phyloP scores from a whole-genome alignment of 2,888 invertebrate species.

The Agriopis leucophaearia region DNA sequence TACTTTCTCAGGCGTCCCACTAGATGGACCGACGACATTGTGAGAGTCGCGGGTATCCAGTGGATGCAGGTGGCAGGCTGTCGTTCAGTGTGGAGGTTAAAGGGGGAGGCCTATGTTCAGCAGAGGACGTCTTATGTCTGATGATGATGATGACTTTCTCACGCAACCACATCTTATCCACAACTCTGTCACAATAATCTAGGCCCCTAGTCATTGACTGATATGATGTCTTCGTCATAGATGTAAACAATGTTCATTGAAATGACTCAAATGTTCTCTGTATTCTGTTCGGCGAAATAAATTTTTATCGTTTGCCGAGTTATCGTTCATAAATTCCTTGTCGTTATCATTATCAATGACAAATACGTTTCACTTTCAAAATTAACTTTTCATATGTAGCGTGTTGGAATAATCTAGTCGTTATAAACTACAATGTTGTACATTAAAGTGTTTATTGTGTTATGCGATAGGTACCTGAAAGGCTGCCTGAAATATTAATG shows the following conservation, averaged over 20 bases:
- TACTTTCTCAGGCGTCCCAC: slow-evolving; percentile 12
- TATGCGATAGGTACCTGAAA: too few relatives aligned
- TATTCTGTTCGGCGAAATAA: slow-evolving; percentile 4
- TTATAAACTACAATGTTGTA: background rate
- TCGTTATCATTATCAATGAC: slow-evolving; percentile 16
- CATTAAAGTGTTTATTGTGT: too few relatives aligned
- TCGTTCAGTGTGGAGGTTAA: too few relatives aligned
- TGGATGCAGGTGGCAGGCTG: too few relatives aligned
- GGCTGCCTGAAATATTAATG: too few relatives aligned
- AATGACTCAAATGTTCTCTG: slow-evolving; percentile 20
- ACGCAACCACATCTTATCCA: background rate
- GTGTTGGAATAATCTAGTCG: slow-evolving; percentile 4
- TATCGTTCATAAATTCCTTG: slow-evolving; percentile 12
- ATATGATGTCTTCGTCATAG: slow-evolving; percentile 25
- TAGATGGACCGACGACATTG: too few relatives aligned
- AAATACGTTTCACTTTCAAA: slow-evolving; percentile 17
- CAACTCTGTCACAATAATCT: slow-evolving; percentile 10
- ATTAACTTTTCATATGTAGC: background rate
- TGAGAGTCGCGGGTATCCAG: too few relatives aligned
- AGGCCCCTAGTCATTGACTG: slow-evolving; percentile 25
- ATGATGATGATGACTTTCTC: slow-evolving; percentile 14
- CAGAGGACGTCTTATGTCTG: too few relatives aligned
- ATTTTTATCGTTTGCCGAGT: slow-evolving; percentile 5
- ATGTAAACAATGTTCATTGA: slow-evolving; percentile 25
- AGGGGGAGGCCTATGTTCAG: too few relatives aligned